phyloP scores from a whole-genome alignment of 2,113 vertebrate species.

The Crotalus viridis region DNA sequence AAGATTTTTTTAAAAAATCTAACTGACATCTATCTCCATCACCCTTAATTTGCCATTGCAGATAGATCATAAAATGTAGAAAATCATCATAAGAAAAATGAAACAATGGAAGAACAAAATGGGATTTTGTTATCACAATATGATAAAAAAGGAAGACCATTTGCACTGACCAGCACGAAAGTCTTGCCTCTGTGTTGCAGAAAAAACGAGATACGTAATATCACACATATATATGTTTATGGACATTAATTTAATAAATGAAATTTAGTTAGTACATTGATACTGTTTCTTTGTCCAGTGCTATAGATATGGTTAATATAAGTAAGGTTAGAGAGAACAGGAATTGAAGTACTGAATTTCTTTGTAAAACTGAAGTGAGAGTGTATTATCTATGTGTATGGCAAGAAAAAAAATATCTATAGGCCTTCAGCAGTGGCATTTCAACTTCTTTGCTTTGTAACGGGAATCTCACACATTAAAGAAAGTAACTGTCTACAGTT shows the following conservation, averaged over 20 bases:
- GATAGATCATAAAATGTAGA: not conserved
- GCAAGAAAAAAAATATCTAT: not conserved
- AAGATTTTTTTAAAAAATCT: not conserved
- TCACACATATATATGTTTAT: not conserved
- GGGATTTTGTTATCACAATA: not conserved
- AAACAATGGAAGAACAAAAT: not conserved
- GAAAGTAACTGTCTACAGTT: not conserved
- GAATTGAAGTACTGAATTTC: not conserved
- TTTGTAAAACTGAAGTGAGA: not conserved
- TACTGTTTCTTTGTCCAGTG: not conserved
- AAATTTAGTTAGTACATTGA: not conserved
- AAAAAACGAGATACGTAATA: not conserved
- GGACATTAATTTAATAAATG: not conserved
- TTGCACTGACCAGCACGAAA: not conserved
- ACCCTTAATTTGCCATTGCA: not conserved
- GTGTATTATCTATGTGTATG: not conserved
- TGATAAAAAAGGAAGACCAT: not conserved
- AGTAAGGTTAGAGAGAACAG: not conserved
- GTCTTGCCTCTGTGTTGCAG: not conserved
- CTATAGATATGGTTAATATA: not conserved
- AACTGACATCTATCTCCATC: not conserved
- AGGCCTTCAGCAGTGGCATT: not conserved
- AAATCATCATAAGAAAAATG: not conserved
- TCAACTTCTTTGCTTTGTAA: rapidly evolving
- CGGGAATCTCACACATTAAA: rapidly evolving